Percentiles rank a stretch among this genome's conserved stretches.
Evolutionary conservation across 2,888 invertebrate genomes (phyloP).

Genomic region (Latrodectus hesperus): DNA sequence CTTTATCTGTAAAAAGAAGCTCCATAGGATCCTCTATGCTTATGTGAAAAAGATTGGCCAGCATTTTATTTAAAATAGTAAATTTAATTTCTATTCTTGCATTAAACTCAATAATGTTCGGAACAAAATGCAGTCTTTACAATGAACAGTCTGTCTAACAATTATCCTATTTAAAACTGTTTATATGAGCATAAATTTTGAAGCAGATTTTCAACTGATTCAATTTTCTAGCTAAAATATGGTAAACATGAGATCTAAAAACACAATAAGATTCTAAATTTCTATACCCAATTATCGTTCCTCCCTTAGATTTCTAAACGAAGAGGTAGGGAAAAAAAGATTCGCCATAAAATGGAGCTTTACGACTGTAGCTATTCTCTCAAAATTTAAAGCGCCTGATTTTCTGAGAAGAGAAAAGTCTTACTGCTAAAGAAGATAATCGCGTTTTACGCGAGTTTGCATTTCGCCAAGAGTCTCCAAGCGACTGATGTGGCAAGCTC

Average conservation of each 20-base stretch:
- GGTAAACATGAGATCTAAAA: too few relatives aligned
- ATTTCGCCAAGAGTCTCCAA: slow-evolving; percentile 9
- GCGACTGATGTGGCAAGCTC: slow-evolving; percentile 26
- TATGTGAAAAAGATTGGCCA: too few relatives aligned
- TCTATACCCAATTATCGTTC: slow-evolving; percentile 37
- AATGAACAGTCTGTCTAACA: not conserved
- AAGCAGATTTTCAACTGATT: too few relatives aligned
- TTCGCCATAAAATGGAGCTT: slow-evolving; percentile 52
- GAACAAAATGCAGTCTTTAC: too few relatives aligned
- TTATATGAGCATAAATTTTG: not conserved
- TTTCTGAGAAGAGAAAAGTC: slow-evolving; percentile 10
- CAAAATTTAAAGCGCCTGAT: slow-evolving; percentile 41
- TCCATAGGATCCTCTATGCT: too few relatives aligned
- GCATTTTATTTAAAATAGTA: too few relatives aligned
- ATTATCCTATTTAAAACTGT: not conserved
- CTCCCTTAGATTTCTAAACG: not conserved
- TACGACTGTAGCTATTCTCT: slow-evolving; percentile 39
- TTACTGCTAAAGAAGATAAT: slow-evolving; percentile 16
- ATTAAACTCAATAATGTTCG: too few relatives aligned
- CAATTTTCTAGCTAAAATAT: too few relatives aligned
- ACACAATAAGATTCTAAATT: slow-evolving; percentile 24
- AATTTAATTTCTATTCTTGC: too few relatives aligned
- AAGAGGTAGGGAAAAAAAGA: not conserved
- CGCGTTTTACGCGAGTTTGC: slow-evolving; percentile 47
- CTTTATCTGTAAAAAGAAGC: too few relatives aligned